Evolutionary conservation across 2,113 vertebrate genomes (phyloP).

Genomic region (Brachyhypopomus gauderio): DNA sequence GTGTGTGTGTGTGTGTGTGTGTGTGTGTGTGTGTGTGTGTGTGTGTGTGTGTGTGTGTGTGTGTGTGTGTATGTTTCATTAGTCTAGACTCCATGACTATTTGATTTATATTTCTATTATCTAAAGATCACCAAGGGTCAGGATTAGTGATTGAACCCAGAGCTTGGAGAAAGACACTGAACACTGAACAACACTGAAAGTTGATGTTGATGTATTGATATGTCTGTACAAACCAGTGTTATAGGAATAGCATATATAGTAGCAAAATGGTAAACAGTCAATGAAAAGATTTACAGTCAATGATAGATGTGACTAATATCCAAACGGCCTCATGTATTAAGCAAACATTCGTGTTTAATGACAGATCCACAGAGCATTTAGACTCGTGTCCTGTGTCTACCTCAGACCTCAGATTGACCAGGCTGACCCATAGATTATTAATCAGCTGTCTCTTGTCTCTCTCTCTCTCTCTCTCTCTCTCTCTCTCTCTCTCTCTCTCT

Average conservation of each 20-base stretch:
- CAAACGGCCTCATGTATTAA: no score
- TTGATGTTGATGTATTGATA: not conserved
- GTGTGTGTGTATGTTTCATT: not conserved
- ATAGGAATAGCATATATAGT: not conserved
- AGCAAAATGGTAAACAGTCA: not conserved
- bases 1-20: not conserved
- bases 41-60: not conserved
- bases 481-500: slow-evolving; percentile 21
- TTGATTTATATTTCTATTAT: no score
- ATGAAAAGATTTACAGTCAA: no score
- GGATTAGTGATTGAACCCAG: no score
- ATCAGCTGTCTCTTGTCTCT: slow-evolving; percentile 7
- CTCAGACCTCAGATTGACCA: slow-evolving; percentile 22
- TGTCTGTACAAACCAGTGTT: not conserved
- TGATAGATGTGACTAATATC: no score
- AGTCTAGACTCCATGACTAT: not conserved
- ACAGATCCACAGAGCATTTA: not conserved
- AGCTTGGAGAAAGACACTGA: no score
- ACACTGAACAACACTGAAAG: no score
- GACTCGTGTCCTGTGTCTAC: not conserved
- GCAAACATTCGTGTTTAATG: no score
- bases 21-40: not conserved
- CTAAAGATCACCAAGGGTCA: no score
- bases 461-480: slow-evolving; percentile 7
- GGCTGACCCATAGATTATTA: slow-evolving; percentile 59